Evolutionary conservation across 2,888 invertebrate genomes (phyloP), one percentile per base, ranked within the genome.

Genomic region (Phasia obesa): DNA sequence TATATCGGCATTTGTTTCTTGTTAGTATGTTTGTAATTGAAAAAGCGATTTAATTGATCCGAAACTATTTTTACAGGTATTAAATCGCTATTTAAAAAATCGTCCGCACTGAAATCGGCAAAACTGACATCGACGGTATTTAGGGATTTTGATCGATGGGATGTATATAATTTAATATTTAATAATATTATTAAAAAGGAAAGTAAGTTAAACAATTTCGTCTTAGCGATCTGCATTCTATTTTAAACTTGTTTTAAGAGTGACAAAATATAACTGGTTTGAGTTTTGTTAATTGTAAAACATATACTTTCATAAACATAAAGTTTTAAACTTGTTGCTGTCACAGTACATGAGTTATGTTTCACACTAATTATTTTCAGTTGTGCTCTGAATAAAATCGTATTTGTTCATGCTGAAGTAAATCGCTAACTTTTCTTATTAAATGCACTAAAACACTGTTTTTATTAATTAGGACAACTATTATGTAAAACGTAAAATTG

Each of bases 11-110:
- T 17, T 25, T n/a, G 2, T 19, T 21, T 21, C 1, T 15, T n/a
- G 13, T 1, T 27, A 0, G 15, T 44, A 27, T 71, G 13, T 15
- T n/a, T 3, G 4, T 42, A 13, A 27, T 57, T 57, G 2, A 78
- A 55, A 5, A 64, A 17, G 35, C 47, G 23, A 9, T 17, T n/a
- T 7, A 70, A 19, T 38, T 70, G 69, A 38, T 60, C 69, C 11
- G 76, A 19, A 4, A 77, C 31, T 25, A 77, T 35, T 70, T 77
- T 23, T 5, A 62, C 31, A 15, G 69, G 53, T 38, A 70, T 64
- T 19, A 77, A 35, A 42, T 79, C 51, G 7, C 4, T 27, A 51
- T 49, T 71, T 2, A 65, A 65, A 57, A 71, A 65, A 5, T 79
- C 78, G 6, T 57, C 59, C 11, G 25, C 65, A 35, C 21, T 64